phyloP scores from a whole-genome alignment of 2,113 vertebrate species.

The Dicrurus megarhynchus region DNA sequence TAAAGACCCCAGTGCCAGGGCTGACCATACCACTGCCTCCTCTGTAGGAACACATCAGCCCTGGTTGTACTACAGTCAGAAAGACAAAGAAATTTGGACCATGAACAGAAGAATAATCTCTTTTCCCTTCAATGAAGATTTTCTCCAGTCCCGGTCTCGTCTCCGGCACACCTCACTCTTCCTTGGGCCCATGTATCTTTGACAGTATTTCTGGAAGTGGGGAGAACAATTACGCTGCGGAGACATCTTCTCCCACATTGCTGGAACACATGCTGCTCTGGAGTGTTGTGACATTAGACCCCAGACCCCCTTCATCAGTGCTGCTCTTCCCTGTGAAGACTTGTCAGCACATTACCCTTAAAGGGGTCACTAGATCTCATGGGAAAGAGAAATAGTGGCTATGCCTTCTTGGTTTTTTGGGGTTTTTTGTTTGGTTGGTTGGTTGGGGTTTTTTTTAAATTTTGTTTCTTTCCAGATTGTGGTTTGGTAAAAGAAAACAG shows the following conservation, averaged over 20 bases:
- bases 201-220: not conserved
- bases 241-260: not conserved
- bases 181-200: not conserved
- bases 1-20: too few relatives aligned
- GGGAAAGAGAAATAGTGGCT: not conserved
- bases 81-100: not conserved
- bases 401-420: not conserved
- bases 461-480: not conserved
- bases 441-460: not conserved
- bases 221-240: not conserved
- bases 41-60: not conserved
- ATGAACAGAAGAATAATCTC: not conserved
- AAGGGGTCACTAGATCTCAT: not conserved
- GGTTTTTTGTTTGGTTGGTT: not conserved
- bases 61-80: rapidly evolving
- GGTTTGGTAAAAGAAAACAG: not conserved
- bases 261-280: not conserved
- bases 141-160: not conserved
- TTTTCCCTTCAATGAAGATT: not conserved
- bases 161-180: not conserved
- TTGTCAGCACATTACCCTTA: not conserved
- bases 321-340: not conserved
- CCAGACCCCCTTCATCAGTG: not conserved
- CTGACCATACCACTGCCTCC: not conserved
- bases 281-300: not conserved